Evolutionary conservation across 2,113 vertebrate genomes (phyloP).

Genomic region (Turdus rufiventris): DNA sequence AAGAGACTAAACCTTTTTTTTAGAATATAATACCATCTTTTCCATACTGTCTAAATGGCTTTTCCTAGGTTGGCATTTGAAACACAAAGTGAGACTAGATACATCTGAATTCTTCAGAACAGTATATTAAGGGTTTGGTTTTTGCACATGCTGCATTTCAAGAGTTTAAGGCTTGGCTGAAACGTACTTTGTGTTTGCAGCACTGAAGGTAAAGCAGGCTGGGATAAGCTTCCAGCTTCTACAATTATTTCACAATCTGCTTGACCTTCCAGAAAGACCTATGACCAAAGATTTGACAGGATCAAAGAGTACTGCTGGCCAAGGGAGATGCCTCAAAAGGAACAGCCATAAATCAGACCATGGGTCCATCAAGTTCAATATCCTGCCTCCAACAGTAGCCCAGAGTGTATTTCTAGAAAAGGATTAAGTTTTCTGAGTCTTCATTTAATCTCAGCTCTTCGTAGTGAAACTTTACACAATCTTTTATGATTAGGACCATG

Average conservation of each 20-base stretch:
- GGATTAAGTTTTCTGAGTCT: background rate
- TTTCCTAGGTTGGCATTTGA: background rate
- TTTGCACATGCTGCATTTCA: background rate
- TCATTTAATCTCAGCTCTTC: background rate
- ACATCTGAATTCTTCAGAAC: background rate
- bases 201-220: background rate
- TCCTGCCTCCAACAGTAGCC: background rate
- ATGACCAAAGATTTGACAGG: background rate
- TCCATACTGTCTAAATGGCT: background rate
- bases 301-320: background rate
- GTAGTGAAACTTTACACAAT: background rate
- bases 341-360: background rate
- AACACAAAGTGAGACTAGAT: background rate
- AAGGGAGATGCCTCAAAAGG: background rate
- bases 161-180: background rate
- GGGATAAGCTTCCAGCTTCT: background rate
- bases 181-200: background rate
- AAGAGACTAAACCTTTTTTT: background rate
- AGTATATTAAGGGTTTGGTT: background rate
- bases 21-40: background rate
- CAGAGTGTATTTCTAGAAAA: background rate
- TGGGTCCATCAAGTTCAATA: background rate
- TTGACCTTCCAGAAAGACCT: background rate
- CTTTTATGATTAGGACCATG: background rate
- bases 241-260: background rate